Evolutionary conservation across 2,113 vertebrate genomes (phyloP).

Genomic region (Clupea harengus): DNA sequence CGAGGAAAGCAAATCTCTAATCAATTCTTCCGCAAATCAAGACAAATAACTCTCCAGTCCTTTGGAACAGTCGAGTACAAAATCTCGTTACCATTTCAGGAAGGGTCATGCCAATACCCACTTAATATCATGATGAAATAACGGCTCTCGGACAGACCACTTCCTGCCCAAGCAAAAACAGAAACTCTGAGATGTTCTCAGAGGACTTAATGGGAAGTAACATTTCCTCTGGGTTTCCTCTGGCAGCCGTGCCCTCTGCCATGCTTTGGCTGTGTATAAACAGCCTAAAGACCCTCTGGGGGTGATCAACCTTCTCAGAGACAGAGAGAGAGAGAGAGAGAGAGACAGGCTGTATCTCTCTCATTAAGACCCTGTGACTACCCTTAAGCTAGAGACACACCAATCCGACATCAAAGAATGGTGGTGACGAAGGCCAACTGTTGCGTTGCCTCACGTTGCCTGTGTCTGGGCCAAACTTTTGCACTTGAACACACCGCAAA

Average conservation of each 20-base stretch:
- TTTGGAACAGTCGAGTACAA: not conserved
- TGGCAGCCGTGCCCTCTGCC: not conserved
- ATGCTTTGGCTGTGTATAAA: constrained; percentile 8
- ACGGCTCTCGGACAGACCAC: not conserved
- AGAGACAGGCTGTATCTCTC: not conserved
- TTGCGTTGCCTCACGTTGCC: no score
- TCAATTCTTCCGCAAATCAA: not conserved
- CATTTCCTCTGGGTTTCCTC: constrained; percentile 43
- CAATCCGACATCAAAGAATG: no score
- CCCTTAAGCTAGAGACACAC: not conserved
- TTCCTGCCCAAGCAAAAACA: not conserved
- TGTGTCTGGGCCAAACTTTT: no score
- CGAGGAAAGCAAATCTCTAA: not conserved
- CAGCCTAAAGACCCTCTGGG: constrained; percentile 18
- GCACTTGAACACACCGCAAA: no score
- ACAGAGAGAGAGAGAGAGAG: not conserved
- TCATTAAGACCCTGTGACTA: not conserved
- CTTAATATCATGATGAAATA: not conserved
- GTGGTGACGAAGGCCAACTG: no score
- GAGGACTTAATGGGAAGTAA: constrained; percentile 27
- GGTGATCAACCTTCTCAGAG: constrained; percentile 2
- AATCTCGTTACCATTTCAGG: not conserved
- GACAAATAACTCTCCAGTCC: not conserved
- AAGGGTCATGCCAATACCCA: not conserved
- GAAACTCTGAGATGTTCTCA: not conserved